Evolutionary conservation across 2,113 vertebrate genomes (phyloP).

Genomic region (Heterotilapia buettikoferi): DNA sequence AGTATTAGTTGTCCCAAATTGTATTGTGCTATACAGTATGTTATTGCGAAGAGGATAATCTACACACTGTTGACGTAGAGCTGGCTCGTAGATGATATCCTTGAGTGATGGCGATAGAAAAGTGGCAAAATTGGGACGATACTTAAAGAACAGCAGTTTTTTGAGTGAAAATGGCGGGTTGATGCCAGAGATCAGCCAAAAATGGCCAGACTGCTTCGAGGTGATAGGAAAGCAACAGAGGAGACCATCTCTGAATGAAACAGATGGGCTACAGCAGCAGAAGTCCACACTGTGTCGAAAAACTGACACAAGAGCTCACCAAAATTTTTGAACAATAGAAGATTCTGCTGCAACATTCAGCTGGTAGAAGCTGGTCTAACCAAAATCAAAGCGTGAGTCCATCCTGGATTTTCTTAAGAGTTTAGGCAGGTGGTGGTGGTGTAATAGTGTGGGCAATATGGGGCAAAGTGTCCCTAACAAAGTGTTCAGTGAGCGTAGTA

Average conservation of each 20-base stretch:
- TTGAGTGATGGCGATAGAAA: background rate
- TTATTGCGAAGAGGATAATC: background rate
- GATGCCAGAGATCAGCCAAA: background rate
- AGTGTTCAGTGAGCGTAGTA: too few species aligned
- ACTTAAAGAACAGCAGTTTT: background rate
- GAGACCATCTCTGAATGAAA: background rate
- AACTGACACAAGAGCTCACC: background rate
- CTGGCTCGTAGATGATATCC: background rate
- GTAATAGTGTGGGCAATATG: background rate
- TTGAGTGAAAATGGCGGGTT: background rate
- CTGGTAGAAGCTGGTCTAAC: background rate
- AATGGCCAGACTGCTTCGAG: background rate
- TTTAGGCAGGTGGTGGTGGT: background rate
- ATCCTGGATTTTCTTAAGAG: background rate
- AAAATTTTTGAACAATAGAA: background rate
- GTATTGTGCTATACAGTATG: background rate
- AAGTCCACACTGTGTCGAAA: background rate
- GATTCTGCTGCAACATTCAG: background rate
- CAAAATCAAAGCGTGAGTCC: background rate
- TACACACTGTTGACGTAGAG: background rate
- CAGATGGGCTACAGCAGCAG: background rate
- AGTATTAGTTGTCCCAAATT: background rate
- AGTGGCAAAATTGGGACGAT: background rate
- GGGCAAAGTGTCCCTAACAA: background rate
- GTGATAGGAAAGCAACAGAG: background rate